A percentile compares a stretch with the other conserved stretches of the same genome.
Evolutionary conservation across 2,797 vertebrate genomes (phyloP).

Genomic region (Cyprinella venusta): DNA sequence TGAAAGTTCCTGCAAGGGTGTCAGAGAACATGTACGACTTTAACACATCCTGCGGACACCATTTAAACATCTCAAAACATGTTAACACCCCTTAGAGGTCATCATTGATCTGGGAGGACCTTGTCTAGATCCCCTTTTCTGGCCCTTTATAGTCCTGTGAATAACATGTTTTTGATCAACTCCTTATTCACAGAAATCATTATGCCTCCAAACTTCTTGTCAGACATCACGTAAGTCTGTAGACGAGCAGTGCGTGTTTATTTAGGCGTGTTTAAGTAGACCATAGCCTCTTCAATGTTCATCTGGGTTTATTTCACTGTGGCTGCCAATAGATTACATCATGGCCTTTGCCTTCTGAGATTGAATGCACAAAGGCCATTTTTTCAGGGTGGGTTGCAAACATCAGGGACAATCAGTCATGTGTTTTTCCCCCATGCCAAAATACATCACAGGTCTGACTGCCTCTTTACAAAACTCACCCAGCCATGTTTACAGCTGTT

Average conservation of each 20-base stretch:
- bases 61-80: background rate
- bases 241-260: constrained; percentile 56
- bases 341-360: constrained; percentile 17
- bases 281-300: constrained; percentile 38
- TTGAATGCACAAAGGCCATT: constrained; percentile 9
- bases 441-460: constrained; percentile 33
- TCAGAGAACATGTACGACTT: background rate
- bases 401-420: constrained; percentile 38
- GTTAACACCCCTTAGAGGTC: background rate
- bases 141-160: constrained; percentile 9
- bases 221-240: constrained; percentile 75
- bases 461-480: constrained; percentile 28
- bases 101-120: background rate
- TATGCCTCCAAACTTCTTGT: constrained; percentile 64
- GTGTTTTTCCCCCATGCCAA: constrained; percentile 21
- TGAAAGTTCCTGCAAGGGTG: background rate
- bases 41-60: too few species aligned
- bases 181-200: constrained; percentile 73
- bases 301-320: background rate
- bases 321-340: constrained; percentile 30
- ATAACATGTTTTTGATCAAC: constrained; percentile 67
- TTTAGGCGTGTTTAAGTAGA: constrained; percentile 63
- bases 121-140: constrained; percentile 1
- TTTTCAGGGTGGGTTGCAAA: constrained; percentile 13
- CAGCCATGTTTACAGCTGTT: constrained; percentile 20